phyloP scores from a whole-genome alignment of 2,888 invertebrate genomes.

The Sylvicola cinctus region DNA sequence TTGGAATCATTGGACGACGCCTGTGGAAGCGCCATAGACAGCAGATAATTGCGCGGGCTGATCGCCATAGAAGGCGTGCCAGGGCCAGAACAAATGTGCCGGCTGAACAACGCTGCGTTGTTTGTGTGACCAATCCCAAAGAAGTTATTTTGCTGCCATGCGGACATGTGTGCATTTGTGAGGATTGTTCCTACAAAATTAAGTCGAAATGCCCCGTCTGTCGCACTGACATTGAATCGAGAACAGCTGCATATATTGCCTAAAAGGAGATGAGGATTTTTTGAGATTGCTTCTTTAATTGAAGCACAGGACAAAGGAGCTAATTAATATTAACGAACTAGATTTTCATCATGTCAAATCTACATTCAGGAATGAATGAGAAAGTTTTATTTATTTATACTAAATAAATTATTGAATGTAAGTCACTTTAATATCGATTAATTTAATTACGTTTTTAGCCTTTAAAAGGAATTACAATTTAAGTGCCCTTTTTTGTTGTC shows the following conservation, averaged over 20 bases:
- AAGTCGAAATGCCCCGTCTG: slow-evolving; percentile 59
- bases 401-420: no score
- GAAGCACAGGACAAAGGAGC: no score
- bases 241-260: slow-evolving; percentile 56
- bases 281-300: no score
- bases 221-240: slow-evolving; percentile 41
- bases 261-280: slow-evolving; percentile 18
- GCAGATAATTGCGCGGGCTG: slow-evolving; percentile 39
- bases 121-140: slow-evolving; percentile 68
- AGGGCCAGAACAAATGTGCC: slow-evolving; percentile 36
- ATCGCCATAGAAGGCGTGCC: slow-evolving; percentile 42
- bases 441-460: no score
- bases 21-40: slow-evolving; percentile 33
- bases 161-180: slow-evolving; percentile 78
- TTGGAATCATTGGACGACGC: slow-evolving; percentile 31
- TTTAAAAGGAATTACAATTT: no score
- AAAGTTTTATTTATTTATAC: no score
- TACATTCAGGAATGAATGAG: no score
- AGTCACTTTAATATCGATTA: no score
- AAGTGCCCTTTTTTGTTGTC: no score
- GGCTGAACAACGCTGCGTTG: slow-evolving; percentile 54
- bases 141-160: slow-evolving; percentile 55
- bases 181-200: slow-evolving; percentile 58
- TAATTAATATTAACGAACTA: no score
- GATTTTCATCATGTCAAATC: no score